These are phyloP conservation scores for Vespertilio murinus DNA, from an alignment of 2,797 vertebrate genomes.

Conservation along the genomic window DNA sequence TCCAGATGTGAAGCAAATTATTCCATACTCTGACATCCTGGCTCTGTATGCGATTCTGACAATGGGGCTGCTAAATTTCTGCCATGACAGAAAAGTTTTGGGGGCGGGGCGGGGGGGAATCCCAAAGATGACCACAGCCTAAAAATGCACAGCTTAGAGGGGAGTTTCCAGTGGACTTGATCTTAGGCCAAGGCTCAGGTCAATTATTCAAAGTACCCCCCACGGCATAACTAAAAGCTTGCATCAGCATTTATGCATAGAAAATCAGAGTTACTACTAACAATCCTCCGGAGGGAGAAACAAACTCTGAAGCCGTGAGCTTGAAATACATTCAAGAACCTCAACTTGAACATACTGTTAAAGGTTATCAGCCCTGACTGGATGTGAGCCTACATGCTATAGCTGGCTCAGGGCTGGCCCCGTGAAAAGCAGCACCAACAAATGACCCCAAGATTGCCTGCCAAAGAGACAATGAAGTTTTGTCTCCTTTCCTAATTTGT, in stretches of 20 bases:
- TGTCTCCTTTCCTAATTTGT: slow-evolving; percentile 38
- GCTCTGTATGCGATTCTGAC: slow-evolving; percentile 39
- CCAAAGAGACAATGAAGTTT: slow-evolving; percentile 13
- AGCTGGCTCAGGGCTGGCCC: neutral
- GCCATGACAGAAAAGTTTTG: slow-evolving; percentile 67
- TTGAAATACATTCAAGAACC: neutral
- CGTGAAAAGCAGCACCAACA: slow-evolving; percentile 27
- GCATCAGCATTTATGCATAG: slow-evolving; percentile 2
- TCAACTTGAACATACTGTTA: neutral
- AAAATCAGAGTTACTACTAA: neutral
- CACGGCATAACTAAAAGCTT: neutral
- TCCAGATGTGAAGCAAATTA: slow-evolving; percentile 50
- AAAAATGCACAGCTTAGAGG: slow-evolving; percentile 68
- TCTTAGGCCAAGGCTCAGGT: slow-evolving; percentile 41
- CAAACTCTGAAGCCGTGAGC: neutral
- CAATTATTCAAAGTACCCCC: slow-evolving; percentile 45
- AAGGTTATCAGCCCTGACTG: neutral
- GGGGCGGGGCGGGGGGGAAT: slow-evolving; percentile 37
- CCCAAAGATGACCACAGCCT: slow-evolving; percentile 72
- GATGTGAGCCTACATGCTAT: slow-evolving; percentile 13
- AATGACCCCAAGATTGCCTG: neutral
- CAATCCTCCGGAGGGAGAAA: neutral
- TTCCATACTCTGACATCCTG: slow-evolving; percentile 42
- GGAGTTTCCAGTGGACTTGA: slow-evolving; percentile 75
- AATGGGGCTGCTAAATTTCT: slow-evolving; percentile 61